Evolutionary conservation across 2,888 invertebrate species (phyloP).

Genomic region (Xestia xanthographa): DNA sequence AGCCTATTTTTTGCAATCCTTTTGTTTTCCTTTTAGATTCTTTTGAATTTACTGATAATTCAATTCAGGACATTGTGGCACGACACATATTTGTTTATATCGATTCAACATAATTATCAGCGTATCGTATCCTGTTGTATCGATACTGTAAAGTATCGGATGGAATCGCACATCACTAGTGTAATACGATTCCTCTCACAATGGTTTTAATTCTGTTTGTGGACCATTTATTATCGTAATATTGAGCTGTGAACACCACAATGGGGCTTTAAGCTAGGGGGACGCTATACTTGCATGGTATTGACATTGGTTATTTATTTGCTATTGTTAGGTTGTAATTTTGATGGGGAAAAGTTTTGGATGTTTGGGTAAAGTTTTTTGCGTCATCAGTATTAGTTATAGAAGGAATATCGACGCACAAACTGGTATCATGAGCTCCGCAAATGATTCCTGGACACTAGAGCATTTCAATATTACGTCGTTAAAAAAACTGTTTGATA

Average conservation of each 20-base stretch:
- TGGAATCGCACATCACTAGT: constrained; percentile 13
- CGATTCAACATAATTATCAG: background rate
- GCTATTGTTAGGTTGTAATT: constrained; percentile 58
- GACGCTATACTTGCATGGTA: constrained; percentile 64
- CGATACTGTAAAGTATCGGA: background rate
- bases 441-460: background rate
- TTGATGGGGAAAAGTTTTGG: constrained; percentile 17
- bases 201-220: constrained; percentile 75
- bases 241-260: constrained; percentile 73
- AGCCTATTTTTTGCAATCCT: background rate
- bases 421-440: background rate
- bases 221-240: constrained; percentile 78
- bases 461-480: background rate
- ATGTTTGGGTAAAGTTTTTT: background rate
- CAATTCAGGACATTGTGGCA: background rate
- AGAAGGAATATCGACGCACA: background rate
- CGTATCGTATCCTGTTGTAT: background rate
- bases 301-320: constrained; percentile 78
- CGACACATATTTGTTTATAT: background rate
- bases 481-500: background rate
- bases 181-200: constrained; percentile 70
- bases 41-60: background rate
- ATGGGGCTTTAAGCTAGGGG: constrained; percentile 62
- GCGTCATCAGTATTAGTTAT: background rate
- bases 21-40: background rate